Conservation (phyloP, 2,113 vertebrate species). For the Pseudorasbora parva region DNA sequence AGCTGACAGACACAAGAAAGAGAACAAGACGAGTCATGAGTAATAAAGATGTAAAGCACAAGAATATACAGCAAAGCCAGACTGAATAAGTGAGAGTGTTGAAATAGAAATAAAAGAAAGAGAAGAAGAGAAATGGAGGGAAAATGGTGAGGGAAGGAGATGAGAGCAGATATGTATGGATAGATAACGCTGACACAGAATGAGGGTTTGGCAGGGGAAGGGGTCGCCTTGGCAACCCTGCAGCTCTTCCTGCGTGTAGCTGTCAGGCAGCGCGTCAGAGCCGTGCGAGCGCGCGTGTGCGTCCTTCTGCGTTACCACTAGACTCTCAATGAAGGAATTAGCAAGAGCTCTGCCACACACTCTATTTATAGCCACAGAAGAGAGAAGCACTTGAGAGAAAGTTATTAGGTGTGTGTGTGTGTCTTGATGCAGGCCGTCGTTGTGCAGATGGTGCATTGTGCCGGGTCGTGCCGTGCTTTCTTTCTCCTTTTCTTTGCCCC, state of each 20-base stretch:
- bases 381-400: conserved; percentile 43
- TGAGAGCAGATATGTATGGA: conserved; percentile 18
- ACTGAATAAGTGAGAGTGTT: background rate
- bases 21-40: background rate
- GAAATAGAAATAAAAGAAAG: background rate
- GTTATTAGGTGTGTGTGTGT: conserved; percentile 40
- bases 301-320: conserved; percentile 63
- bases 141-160: conserved; percentile 24
- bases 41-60: conserved; percentile 16
- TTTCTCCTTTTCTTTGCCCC: conserved; percentile 19
- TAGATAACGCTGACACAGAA: conserved; percentile 51
- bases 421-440: conserved; percentile 36
- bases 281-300: conserved; percentile 20
- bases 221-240: conserved; percentile 57
- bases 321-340: conserved; percentile 79
- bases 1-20: conserved; percentile 2
- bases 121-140: background rate
- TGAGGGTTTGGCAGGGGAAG: conserved; percentile 38
- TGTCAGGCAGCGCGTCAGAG: conserved; percentile 52
- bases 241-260: conserved; percentile 49
- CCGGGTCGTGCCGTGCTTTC: conserved; percentile 29
- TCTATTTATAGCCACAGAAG: conserved; percentile 76
- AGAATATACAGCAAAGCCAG: conserved; percentile 9
- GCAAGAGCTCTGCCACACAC: conserved; percentile 64
- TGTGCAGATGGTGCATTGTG: conserved; percentile 46